Base-by-base conservation (phyloP, 2,113 vertebrate genomes). In the Notechis scutatus region DNA sequence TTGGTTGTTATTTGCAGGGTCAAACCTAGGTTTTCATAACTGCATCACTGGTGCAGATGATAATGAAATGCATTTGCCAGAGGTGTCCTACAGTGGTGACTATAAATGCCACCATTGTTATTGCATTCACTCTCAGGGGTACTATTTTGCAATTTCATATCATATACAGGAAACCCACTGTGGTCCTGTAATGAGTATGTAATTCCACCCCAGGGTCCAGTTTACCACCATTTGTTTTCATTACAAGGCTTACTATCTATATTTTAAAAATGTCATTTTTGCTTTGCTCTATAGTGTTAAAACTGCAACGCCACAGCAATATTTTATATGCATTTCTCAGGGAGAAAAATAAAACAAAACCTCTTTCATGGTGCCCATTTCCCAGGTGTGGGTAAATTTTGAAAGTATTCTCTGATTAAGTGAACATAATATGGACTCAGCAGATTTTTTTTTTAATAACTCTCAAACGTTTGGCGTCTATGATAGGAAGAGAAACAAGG, bases 151-250 rank as follows among this genome's bases (percentile, higher is more conserved):
- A 94, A 92, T 81, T 0, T 0, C 45, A 1, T 2, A 87, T 24
- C 0, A 2, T 1, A 2, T 0, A 88, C 93, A 93, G 24, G 88
- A 89, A 52, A 59, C 93, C 94, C 96, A 94, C 20, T 64, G 87
- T 85, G 95, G 91, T 57, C 94, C 92, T 90, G 29, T 90, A 92
- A 89, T 93, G 94, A 96, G 85, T 64, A 50, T 34, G 18, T 20
- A 93, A 91, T n/a, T 91, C 91, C 90, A 85, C 95, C 90, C 93
- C 26, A 85, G 90, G 87, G 95, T 90, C 54, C 95, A 91, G 24
- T 94, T 91, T 4, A 91, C 89, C 86, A 86, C 34, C 59, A 56
- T 94, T 94, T 95, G 92, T 94, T 94, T 93, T 90, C 95, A 95
- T 96, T 95, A 57, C 91, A 0, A 0, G 34, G 39, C 52, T 92